phyloP scores from a whole-genome alignment of 2,797 vertebrate genomes.

The Brotula barbata region DNA sequence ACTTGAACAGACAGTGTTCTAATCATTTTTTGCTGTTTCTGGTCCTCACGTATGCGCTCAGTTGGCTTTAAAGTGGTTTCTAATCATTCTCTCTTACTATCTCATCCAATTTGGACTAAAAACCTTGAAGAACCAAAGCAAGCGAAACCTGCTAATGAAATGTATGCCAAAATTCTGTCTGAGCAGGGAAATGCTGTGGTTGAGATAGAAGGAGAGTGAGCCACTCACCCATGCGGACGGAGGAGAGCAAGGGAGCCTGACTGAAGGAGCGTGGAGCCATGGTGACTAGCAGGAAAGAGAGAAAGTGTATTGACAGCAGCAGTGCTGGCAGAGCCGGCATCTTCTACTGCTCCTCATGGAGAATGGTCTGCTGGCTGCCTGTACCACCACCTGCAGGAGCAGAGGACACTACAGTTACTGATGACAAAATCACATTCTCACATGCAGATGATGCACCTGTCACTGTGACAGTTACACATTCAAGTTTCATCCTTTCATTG shows the following conservation, averaged over 20 bases:
- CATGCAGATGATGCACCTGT: constrained; percentile 21
- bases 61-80: neutral
- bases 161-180: neutral
- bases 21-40: neutral
- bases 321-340: constrained; percentile 95
- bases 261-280: constrained; percentile 78
- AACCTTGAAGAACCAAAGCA: neutral
- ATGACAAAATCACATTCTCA: no score
- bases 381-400: constrained; percentile 82
- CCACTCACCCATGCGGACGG: constrained; percentile 88
- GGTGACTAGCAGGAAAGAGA: constrained; percentile 79
- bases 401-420: constrained; percentile 44
- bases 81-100: neutral
- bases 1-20: no score
- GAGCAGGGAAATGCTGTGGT: neutral
- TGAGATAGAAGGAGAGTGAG: neutral
- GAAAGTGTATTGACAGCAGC: constrained; percentile 91
- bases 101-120: neutral
- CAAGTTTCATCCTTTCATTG: constrained; percentile 34
- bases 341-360: constrained; percentile 98
- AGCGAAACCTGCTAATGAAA: neutral
- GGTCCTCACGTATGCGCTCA: neutral
- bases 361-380: constrained; percentile 90
- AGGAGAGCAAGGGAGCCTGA: constrained; percentile 84
- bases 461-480: constrained; percentile 31